These are phyloP conservation scores for Marasmarcha lunaedactyla DNA, from an alignment of 2,888 invertebrate genomes.

Conservation along the genomic window DNA sequence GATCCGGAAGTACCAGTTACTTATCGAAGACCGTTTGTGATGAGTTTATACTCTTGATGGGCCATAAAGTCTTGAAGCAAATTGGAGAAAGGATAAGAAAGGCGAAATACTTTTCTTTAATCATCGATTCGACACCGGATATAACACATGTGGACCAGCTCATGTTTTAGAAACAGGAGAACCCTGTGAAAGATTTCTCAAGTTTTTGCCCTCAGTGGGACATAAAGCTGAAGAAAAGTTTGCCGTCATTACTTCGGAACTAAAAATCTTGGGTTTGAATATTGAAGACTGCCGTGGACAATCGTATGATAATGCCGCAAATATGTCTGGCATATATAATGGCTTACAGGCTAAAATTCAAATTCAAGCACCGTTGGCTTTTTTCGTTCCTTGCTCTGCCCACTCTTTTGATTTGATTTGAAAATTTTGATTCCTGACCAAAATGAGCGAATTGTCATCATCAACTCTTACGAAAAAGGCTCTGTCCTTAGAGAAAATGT, in stretches of 20 bases:
- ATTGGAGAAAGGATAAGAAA: conserved; percentile 12
- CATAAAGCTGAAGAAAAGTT: conserved; percentile 12
- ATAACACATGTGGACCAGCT: conserved; percentile 19
- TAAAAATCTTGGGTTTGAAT: conserved; percentile 6
- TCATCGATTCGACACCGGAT: conserved; percentile 20
- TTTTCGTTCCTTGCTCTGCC: background rate
- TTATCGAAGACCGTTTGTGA: conserved; percentile 23
- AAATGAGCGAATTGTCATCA: too few relatives aligned
- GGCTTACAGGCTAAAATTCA: conserved; percentile 12
- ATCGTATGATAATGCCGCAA: conserved; percentile 16
- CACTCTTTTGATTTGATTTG: background rate
- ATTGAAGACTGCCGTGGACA: conserved; percentile 13
- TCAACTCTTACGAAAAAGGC: too few relatives aligned
- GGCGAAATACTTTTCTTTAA: conserved; percentile 11
- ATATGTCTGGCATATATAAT: conserved; percentile 13
- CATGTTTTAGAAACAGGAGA: conserved; percentile 12
- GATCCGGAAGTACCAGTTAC: conserved; percentile 21
- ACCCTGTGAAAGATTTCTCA: conserved; percentile 2
- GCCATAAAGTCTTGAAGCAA: conserved; percentile 16
- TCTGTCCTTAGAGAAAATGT: too few relatives aligned
- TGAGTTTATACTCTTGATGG: conserved; percentile 23
- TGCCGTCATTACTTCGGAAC: conserved; percentile 2
- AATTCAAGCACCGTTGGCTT: background rate
- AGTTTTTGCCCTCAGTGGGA: conserved; percentile 16
- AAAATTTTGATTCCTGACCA: too few relatives aligned